These are phyloP conservation scores for Cataglyphis hispanica DNA, from an alignment of 1,140 invertebrate species.

Conservation along the genomic window DNA sequence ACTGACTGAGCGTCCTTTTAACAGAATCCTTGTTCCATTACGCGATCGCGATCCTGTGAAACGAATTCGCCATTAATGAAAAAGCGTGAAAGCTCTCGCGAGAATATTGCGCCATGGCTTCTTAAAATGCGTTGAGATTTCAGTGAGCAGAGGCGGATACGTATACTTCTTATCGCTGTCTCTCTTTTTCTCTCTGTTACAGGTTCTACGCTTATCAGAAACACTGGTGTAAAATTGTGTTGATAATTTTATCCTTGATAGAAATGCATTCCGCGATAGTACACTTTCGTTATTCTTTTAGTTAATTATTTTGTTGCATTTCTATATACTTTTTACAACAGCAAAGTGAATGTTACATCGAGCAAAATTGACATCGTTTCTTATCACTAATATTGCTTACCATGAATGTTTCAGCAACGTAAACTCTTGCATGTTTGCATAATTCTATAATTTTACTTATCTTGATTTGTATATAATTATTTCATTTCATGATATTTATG, in stretches of 20 bases:
- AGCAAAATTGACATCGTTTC: background rate
- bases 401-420: background rate
- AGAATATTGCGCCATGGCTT: conserved; percentile 49
- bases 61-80: conserved; percentile 49
- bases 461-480: background rate
- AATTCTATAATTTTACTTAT: background rate
- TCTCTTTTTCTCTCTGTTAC: background rate
- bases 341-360: background rate
- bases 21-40: conserved; percentile 28
- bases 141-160: background rate
- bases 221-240: conserved; percentile 17
- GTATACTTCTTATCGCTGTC: background rate
- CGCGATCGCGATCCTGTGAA: conserved; percentile 19
- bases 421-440: background rate
- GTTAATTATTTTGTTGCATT: conserved; percentile 11
- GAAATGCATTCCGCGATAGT: background rate
- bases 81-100: conserved; percentile 43
- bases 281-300: background rate
- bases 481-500: background rate
- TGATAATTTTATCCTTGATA: background rate
- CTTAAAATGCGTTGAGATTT: conserved; percentile 27
- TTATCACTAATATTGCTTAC: conserved; percentile 9
- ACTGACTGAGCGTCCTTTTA: conserved; percentile 40
- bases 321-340: background rate
- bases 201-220: conserved; percentile 30